Evolutionary conservation across 2,888 invertebrate genomes (phyloP).

Genomic region (Acanthosepion pharaonis): DNA sequence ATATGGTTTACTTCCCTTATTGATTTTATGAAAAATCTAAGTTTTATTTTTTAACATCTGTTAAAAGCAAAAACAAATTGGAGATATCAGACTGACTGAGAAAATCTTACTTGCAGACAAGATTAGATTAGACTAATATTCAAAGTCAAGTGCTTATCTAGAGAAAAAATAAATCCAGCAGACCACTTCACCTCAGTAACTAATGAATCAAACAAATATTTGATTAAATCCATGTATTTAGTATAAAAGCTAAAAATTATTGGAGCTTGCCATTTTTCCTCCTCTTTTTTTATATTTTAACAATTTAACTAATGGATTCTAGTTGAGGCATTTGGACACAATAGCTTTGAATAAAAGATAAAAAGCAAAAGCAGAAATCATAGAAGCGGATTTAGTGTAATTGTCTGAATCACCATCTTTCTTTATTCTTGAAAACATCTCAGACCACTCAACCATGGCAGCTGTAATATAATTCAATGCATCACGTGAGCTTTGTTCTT

Average conservation of each 20-base stretch:
- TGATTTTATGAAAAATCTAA: too few relatives aligned
- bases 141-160: too few relatives aligned
- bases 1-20: too few relatives aligned
- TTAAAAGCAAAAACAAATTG: too few relatives aligned
- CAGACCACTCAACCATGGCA: slow-evolving; percentile 4
- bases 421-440: background rate
- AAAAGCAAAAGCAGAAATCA: background rate
- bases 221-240: background rate
- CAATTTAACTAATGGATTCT: slow-evolving; percentile 12
- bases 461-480: background rate
- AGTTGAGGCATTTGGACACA: background rate
- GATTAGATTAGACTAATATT: too few relatives aligned
- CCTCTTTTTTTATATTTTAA: background rate
- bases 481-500: background rate
- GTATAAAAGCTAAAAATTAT: background rate
- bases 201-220: background rate
- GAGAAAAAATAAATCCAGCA: too few relatives aligned
- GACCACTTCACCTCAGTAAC: background rate
- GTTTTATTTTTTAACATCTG: too few relatives aligned
- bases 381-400: background rate
- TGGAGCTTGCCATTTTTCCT: background rate
- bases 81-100: too few relatives aligned
- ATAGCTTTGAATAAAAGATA: background rate
- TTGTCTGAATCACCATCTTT: background rate
- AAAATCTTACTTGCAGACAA: too few relatives aligned